These are phyloP conservation scores for Lepidocolaptes lacrymiger DNA, from an alignment of 2,797 vertebrate species.

Conservation along the genomic window DNA sequence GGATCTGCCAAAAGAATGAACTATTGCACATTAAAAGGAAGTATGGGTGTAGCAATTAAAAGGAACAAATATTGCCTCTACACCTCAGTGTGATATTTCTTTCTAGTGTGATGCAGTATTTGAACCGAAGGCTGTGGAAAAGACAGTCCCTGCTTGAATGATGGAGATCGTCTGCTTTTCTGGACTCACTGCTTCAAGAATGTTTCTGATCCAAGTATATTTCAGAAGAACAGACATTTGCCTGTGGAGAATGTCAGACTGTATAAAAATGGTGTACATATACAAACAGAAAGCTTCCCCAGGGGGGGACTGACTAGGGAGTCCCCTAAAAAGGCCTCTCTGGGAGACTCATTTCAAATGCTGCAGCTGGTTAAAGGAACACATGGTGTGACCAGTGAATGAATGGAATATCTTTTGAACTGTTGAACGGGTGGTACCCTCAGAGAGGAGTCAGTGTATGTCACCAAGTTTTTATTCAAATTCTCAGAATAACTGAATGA, in stretches of 20 bases:
- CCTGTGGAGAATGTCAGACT: background rate
- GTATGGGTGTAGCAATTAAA: background rate
- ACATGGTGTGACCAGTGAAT: background rate
- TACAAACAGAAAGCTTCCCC: background rate
- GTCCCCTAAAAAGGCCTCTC: background rate
- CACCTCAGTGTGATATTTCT: background rate
- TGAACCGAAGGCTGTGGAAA: background rate
- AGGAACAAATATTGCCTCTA: background rate
- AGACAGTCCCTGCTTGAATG: background rate
- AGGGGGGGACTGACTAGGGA: background rate
- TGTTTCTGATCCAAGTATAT: background rate
- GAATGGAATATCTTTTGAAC: background rate
- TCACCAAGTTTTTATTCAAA: background rate
- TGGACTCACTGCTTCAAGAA: background rate
- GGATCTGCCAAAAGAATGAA: background rate
- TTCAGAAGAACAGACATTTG: background rate
- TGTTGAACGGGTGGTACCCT: background rate
- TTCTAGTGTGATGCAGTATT: background rate
- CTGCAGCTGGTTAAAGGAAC: background rate
- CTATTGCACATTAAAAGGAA: background rate
- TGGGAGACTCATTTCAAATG: background rate
- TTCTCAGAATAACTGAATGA: background rate
- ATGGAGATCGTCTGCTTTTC: background rate
- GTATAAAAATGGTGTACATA: background rate
- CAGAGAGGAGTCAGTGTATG: background rate